These are phyloP conservation scores for Electrophaes corylata DNA, from an alignment of 2,888 invertebrate genomes.

Conservation along the genomic window DNA sequence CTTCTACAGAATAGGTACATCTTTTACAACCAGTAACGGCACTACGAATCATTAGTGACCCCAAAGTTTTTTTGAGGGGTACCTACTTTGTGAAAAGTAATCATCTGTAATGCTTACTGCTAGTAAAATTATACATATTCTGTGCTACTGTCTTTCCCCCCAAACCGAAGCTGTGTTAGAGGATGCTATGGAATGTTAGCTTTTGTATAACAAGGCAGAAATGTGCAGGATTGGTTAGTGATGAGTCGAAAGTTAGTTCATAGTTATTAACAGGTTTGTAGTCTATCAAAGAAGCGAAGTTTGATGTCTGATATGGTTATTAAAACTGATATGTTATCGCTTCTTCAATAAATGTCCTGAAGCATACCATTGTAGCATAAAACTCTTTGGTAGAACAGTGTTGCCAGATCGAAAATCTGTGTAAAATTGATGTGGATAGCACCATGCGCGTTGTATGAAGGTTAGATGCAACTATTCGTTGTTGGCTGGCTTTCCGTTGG, in stretches of 20 bases:
- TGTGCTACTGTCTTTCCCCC: slow-evolving; percentile 47
- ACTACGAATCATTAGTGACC: background rate
- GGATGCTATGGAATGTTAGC: slow-evolving; percentile 64
- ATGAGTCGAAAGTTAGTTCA: slow-evolving; percentile 81
- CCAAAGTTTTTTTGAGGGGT: background rate
- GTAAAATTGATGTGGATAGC: slow-evolving; percentile 47
- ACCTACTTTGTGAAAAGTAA: background rate
- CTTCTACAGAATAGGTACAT: slow-evolving; percentile 38
- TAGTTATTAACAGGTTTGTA: slow-evolving; percentile 32
- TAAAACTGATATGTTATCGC: slow-evolving; percentile 20
- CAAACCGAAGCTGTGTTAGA: slow-evolving; percentile 48
- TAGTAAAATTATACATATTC: slow-evolving; percentile 12
- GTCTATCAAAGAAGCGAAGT: slow-evolving; percentile 29
- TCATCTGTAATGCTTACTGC: slow-evolving; percentile 1
- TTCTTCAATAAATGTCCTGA: slow-evolving; percentile 28
- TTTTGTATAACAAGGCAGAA: slow-evolving; percentile 64
- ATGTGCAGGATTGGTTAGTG: slow-evolving; percentile 72
- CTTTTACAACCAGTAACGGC: background rate
- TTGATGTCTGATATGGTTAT: slow-evolving; percentile 6
- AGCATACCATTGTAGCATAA: slow-evolving; percentile 44
- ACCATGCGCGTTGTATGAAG: slow-evolving; percentile 49
- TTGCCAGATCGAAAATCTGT: slow-evolving; percentile 63
- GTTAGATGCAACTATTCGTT: slow-evolving; percentile 53
- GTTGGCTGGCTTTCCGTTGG: slow-evolving; percentile 74
- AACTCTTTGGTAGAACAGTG: slow-evolving; percentile 59